These are phyloP conservation scores for Caenorhabditis sp. DNA, from an alignment of 2,888 invertebrate genomes.

Conservation along the genomic window DNA sequence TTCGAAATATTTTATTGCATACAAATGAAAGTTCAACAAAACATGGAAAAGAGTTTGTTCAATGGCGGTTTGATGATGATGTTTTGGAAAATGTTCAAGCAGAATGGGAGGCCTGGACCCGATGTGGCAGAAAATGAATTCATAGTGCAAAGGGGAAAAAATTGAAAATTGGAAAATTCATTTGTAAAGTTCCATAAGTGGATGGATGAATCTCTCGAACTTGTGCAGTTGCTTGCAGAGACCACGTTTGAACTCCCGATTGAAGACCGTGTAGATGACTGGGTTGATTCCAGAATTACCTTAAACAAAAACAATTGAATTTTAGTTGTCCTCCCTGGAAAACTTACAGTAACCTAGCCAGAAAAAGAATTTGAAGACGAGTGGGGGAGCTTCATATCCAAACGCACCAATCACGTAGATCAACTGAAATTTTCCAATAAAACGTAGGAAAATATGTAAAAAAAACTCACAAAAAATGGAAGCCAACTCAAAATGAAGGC, in stretches of 20 bases:
- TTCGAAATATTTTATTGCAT: slow-evolving; percentile 21
- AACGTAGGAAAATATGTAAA: neutral
- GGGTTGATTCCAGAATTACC: slow-evolving; percentile 82
- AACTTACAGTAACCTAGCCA: slow-evolving; percentile 98
- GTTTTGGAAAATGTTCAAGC: slow-evolving; percentile 30
- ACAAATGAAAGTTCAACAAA: slow-evolving; percentile 22
- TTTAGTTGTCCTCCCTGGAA: slow-evolving; percentile 63
- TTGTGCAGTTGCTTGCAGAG: slow-evolving; percentile 78
- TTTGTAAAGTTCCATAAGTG: slow-evolving; percentile 63
- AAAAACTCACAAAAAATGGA: slow-evolving; percentile 90
- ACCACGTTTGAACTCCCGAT: slow-evolving; percentile 82
- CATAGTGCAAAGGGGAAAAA: neutral
- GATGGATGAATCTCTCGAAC: slow-evolving; percentile 68
- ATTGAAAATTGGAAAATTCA: too few species aligned
- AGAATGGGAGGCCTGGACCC: slow-evolving; percentile 18
- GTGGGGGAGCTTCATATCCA: slow-evolving; percentile 81
- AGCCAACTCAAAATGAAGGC: slow-evolving; percentile 99
- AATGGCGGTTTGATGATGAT: slow-evolving; percentile 26
- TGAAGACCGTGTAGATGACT: slow-evolving; percentile 82
- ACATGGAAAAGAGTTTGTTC: neutral
- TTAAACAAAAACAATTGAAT: slow-evolving; percentile 48
- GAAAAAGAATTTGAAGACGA: slow-evolving; percentile 83
- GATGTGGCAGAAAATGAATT: neutral
- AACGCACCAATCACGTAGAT: slow-evolving; percentile 84
- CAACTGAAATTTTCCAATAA: slow-evolving; percentile 82